phyloP scores from a whole-genome alignment of 2,113 vertebrate species.

The Notechis scutatus region DNA sequence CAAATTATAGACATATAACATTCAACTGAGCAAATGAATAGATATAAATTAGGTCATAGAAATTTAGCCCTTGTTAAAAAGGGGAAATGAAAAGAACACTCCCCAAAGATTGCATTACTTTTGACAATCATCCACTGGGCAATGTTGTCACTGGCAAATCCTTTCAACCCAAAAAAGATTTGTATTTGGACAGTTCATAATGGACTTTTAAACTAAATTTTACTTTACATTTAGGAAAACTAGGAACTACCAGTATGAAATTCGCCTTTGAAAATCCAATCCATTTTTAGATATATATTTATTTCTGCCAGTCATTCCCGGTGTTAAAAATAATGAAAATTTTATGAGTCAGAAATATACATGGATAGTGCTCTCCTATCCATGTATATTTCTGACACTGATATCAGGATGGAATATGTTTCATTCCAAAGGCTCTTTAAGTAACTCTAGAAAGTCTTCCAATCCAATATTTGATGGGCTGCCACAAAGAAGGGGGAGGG shows the following conservation, averaged over 20 bases:
- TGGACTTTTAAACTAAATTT: not conserved
- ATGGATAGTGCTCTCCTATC: not conserved
- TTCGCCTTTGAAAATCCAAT: not conserved
- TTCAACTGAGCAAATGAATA: too few relatives aligned
- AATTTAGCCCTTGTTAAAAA: too few relatives aligned
- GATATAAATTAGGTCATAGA: too few relatives aligned
- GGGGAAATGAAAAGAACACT: too few relatives aligned
- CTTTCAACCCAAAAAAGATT: too few relatives aligned
- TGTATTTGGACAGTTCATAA: not conserved
- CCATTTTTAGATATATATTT: not conserved
- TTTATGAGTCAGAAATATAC: not conserved
- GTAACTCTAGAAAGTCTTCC: not conserved
- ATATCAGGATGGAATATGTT: not conserved
- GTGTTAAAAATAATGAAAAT: not conserved
- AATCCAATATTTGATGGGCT: not conserved
- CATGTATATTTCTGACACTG: not conserved
- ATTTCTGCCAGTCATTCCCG: not conserved
- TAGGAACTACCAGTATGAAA: not conserved
- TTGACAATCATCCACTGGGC: too few relatives aligned
- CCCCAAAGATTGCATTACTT: too few relatives aligned
- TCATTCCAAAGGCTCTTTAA: not conserved
- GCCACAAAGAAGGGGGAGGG: not conserved
- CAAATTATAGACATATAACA: too few relatives aligned
- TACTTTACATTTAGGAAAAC: not conserved
- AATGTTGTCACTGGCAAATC: too few relatives aligned